Percentiles rank a stretch among this genome's conserved stretches.
These are phyloP conservation scores for Neocrepidodera transversa DNA, from an alignment of 2,888 invertebrate genomes.

Conservation along the genomic window DNA sequence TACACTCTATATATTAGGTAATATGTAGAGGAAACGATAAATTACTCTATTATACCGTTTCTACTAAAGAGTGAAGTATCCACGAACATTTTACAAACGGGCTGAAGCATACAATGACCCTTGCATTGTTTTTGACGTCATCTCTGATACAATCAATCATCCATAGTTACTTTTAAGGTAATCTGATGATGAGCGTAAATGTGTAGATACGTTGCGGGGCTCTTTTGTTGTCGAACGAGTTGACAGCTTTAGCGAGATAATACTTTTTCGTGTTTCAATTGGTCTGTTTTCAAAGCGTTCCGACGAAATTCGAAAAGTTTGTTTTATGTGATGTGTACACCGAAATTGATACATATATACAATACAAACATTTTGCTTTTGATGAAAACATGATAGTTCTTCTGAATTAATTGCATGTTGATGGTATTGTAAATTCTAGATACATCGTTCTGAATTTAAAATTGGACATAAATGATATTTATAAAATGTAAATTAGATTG, in stretches of 20 bases:
- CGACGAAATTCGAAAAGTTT: constrained; percentile 9
- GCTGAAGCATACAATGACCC: background rate
- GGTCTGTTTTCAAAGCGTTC: constrained; percentile 2
- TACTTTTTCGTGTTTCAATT: background rate
- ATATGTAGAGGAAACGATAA: no score
- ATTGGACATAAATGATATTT: background rate
- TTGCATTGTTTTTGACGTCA: constrained; percentile 1
- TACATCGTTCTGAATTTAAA: background rate
- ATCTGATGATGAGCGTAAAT: constrained; percentile 8
- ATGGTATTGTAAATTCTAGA: background rate
- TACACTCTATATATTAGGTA: no score
- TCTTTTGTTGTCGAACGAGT: background rate
- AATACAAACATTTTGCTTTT: constrained; percentile 4
- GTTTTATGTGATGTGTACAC: constrained; percentile 4
- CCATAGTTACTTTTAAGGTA: constrained; percentile 9
- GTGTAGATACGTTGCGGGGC: background rate
- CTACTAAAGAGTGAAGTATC: background rate
- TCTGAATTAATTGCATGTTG: background rate
- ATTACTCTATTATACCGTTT: background rate
- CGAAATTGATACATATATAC: background rate
- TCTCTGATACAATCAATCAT: constrained; percentile 6
- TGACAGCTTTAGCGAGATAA: constrained; percentile 4
- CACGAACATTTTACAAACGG: constrained; percentile 1
- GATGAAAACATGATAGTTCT: background rate
- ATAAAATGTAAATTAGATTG: background rate